A percentile compares a stretch with the other conserved stretches of the same genome.
Conservation (phyloP, 2,888 invertebrate species). For the Crossocerus cetratus region DNA sequence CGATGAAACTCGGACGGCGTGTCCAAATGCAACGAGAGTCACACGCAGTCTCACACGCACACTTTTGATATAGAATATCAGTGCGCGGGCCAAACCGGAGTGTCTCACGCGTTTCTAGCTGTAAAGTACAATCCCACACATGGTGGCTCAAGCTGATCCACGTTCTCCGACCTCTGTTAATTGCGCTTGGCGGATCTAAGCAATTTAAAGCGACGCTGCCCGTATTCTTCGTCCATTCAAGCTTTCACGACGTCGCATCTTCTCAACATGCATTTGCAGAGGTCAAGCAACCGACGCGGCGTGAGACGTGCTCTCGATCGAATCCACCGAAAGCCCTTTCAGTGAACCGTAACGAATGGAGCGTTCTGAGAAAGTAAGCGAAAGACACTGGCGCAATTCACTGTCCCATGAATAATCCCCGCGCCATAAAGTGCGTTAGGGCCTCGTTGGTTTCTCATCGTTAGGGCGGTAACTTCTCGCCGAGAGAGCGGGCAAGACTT, state of each 20-base stretch:
- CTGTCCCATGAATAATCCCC: not conserved
- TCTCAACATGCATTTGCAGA: conserved; percentile 8
- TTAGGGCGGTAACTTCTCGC: not conserved
- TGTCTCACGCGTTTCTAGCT: no score
- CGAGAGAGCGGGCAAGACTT: not conserved
- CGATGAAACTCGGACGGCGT: no score
- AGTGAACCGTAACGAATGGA: no score
- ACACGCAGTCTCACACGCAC: no score
- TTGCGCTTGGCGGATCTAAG: not conserved
- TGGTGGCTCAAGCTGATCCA: not conserved
- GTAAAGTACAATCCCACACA: not conserved
- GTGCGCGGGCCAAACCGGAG: no score
- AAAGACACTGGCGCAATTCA: not conserved
- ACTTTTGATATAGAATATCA: no score
- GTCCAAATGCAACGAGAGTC: no score
- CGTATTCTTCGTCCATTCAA: conserved; percentile 34
- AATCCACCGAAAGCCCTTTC: no score
- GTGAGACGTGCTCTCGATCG: not conserved
- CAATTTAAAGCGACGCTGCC: not conserved
- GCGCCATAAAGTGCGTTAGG: not conserved
- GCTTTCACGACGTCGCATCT: conserved; percentile 14
- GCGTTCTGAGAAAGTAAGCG: no score
- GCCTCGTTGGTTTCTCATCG: no score
- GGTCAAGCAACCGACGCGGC: not conserved
- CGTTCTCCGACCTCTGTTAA: not conserved